Evolutionary conservation across 2,113 vertebrate genomes (phyloP).

Genomic region (Silurus asotus): DNA sequence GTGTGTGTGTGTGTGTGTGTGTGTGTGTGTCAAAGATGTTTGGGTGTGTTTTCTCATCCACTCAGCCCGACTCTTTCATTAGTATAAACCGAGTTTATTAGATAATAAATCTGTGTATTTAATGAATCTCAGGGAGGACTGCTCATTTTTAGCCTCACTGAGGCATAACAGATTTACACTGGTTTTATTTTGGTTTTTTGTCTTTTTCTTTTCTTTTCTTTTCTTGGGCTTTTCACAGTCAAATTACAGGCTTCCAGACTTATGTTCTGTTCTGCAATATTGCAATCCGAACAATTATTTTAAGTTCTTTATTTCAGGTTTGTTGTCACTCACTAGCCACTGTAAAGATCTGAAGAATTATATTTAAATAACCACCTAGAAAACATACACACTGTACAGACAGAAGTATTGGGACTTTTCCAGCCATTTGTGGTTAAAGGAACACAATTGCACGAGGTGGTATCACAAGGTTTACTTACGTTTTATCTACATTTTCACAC

Average conservation of each 20-base stretch:
- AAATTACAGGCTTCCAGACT: background rate
- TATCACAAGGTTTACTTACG: too few relatives aligned
- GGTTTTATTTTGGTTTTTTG: background rate
- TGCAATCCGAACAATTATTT: background rate
- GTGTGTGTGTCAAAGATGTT: background rate
- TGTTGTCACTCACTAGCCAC: background rate
- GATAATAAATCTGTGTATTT: slow-evolving; percentile 10
- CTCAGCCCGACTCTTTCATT: background rate
- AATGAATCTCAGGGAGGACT: background rate
- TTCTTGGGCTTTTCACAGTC: background rate
- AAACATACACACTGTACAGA: background rate
- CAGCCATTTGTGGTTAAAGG: too few relatives aligned
- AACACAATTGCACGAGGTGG: too few relatives aligned
- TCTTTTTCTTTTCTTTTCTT: background rate
- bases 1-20: background rate
- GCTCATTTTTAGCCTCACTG: background rate
- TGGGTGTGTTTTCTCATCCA: background rate
- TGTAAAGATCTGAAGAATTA: background rate
- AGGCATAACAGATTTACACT: background rate
- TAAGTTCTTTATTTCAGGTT: background rate
- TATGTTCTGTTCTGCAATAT: background rate
- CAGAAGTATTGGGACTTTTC: background rate
- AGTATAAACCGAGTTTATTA: slow-evolving; percentile 5
- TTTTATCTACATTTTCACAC: too few relatives aligned
- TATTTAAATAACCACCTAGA: background rate